Conservation (phyloP, 1,140 invertebrate genomes). For the Pectinophora gossypiella region DNA sequence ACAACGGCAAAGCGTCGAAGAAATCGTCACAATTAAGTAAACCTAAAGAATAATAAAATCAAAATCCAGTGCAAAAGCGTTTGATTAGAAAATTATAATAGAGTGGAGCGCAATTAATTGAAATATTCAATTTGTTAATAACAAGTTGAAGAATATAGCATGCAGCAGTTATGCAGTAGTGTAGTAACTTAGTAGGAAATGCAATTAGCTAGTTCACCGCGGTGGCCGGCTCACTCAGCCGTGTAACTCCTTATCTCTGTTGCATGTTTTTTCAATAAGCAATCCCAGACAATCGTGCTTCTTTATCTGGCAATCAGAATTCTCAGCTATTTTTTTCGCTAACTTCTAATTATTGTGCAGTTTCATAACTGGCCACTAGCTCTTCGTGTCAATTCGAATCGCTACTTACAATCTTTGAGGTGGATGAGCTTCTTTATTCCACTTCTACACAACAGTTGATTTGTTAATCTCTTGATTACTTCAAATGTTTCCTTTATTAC, state of each 20-base stretch:
- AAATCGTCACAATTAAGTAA: too few relatives aligned
- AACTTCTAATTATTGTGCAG: not conserved
- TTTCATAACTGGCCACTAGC: conserved; percentile 30
- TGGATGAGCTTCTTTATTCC: conserved; percentile 20
- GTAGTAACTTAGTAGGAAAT: conserved; percentile 67
- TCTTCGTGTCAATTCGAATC: conserved; percentile 58
- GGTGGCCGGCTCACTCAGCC: conserved; percentile 59
- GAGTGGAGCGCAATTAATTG: not conserved
- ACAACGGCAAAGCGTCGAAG: too few relatives aligned
- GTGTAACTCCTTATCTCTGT: conserved; percentile 69
- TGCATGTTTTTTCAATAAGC: conserved; percentile 74
- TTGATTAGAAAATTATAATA: not conserved
- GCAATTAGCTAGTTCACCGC: conserved; percentile 58
- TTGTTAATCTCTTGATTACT: not conserved
- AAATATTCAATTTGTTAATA: conserved; percentile 4
- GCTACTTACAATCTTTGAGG: not conserved
- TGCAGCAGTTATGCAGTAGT: conserved; percentile 52
- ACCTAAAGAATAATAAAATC: not conserved
- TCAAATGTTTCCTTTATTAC: too few relatives aligned
- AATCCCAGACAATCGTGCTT: conserved; percentile 65
- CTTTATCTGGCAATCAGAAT: conserved; percentile 67
- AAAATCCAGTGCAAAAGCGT: not conserved
- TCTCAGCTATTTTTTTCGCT: conserved; percentile 67
- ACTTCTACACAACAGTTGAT: conserved; percentile 17
- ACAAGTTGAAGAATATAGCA: conserved; percentile 23